Evolutionary conservation across 1,140 invertebrate genomes (phyloP).

Genomic region (Centruroides sculpturatus): DNA sequence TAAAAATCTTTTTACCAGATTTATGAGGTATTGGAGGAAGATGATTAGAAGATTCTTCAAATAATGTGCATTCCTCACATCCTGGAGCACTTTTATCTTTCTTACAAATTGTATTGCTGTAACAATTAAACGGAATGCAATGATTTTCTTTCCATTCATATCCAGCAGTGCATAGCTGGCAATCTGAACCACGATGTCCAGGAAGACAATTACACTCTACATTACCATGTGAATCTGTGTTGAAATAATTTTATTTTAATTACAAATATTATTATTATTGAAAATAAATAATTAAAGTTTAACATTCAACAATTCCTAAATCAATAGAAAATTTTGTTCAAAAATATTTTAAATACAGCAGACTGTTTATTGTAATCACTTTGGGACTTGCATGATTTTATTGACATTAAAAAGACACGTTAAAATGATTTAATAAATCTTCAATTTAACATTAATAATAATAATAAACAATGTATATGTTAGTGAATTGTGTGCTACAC

Average conservation of each 20-base stretch:
- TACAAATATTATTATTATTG: neutral
- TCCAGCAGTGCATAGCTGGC: conserved; percentile 13
- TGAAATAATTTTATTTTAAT: neutral
- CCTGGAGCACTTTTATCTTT: conserved; percentile 11
- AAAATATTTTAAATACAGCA: no score
- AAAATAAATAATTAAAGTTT: no score
- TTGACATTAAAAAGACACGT: no score
- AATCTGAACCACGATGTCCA: conserved; percentile 13
- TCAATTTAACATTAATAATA: no score
- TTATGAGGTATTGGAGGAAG: conserved; percentile 5
- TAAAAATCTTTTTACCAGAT: no score
- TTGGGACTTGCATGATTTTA: no score
- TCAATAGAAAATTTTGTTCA: no score
- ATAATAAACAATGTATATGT: no score
- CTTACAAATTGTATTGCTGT: conserved; percentile 12
- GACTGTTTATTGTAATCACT: no score
- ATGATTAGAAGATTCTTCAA: conserved; percentile 1
- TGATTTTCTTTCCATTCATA: conserved; percentile 15
- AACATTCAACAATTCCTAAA: no score
- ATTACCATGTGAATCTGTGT: conserved; percentile 5
- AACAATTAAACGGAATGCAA: conserved; percentile 13
- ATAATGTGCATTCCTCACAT: conserved; percentile 14
- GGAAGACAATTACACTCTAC: conserved; percentile 14
- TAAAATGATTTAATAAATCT: no score
- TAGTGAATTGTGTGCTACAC: no score